A percentile compares a stretch with the other conserved stretches of the same genome.
phyloP scores from a whole-genome alignment of 2,797 vertebrate genomes.

The Taeniopygia guttata region DNA sequence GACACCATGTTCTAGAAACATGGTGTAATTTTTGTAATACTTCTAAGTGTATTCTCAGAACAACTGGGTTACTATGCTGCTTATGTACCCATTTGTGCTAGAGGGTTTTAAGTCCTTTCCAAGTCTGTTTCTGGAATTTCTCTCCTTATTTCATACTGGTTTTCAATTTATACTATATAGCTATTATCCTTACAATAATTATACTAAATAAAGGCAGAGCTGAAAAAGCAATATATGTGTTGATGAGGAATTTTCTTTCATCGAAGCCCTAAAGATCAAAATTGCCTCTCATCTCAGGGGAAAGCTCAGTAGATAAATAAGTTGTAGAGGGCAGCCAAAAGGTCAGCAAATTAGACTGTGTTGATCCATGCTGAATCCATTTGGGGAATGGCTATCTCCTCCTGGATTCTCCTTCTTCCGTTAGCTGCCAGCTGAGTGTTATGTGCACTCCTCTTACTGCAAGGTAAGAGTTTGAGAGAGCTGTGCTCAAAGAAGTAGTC shows the following conservation, averaged over 20 bases:
- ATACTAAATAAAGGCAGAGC: neutral
- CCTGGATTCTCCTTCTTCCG: neutral
- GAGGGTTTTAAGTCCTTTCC: neutral
- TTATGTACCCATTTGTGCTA: neutral
- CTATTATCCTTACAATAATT: neutral
- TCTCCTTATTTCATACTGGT: neutral
- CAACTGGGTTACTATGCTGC: neutral
- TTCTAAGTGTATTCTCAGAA: neutral
- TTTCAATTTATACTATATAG: neutral
- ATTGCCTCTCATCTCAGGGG: neutral
- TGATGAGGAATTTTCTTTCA: conserved; percentile 15
- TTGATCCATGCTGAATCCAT: neutral
- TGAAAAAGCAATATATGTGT: neutral
- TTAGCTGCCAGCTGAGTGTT: neutral
- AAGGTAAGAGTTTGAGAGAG: neutral
- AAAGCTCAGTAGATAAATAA: neutral
- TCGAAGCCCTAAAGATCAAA: neutral
- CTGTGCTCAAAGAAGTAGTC: neutral
- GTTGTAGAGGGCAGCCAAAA: neutral
- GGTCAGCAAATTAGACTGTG: neutral
- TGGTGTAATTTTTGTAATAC: neutral
- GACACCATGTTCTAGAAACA: neutral
- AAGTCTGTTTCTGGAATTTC: neutral
- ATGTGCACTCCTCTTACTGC: neutral
- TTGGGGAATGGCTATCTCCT: neutral